Evolutionary conservation across 1,140 invertebrate genomes (phyloP).

Genomic region (Aphidius gifuensis): DNA sequence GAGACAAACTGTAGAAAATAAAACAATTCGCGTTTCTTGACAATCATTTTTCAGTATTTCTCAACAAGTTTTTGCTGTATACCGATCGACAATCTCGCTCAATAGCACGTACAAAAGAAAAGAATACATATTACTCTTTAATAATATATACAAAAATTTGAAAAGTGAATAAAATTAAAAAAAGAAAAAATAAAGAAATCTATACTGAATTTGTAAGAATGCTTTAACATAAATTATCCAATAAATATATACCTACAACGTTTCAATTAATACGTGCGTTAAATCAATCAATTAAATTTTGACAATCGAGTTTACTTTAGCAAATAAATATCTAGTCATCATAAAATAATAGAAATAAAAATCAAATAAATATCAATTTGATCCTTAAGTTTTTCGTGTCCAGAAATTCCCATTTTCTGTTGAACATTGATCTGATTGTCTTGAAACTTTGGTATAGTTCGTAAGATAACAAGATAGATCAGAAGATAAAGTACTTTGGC

Average conservation of each 20-base stretch:
- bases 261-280: constrained; percentile 38
- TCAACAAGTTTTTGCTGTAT: constrained; percentile 19
- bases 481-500: neutral
- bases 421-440: neutral
- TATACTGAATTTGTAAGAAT: constrained; percentile 5
- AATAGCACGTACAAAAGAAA: constrained; percentile 24
- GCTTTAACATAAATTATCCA: too few relatives aligned
- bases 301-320: constrained; percentile 2
- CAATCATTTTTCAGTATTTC: constrained; percentile 44
- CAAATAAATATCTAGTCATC: neutral
- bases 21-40: constrained; percentile 27
- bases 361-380: neutral
- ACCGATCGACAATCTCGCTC: constrained; percentile 24
- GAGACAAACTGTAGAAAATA: too few relatives aligned
- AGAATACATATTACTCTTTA: constrained; percentile 13
- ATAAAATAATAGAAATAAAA: constrained; percentile 3
- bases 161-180: constrained; percentile 14
- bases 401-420: neutral
- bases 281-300: constrained; percentile 21
- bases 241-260: constrained; percentile 37
- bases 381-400: neutral
- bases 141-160: constrained; percentile 14
- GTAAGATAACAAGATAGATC: constrained; percentile 2
- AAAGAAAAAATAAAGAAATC: neutral
- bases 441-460: neutral